Base-by-base conservation (phyloP, 2,113 vertebrate species). In the Sceloporus undulatus region DNA sequence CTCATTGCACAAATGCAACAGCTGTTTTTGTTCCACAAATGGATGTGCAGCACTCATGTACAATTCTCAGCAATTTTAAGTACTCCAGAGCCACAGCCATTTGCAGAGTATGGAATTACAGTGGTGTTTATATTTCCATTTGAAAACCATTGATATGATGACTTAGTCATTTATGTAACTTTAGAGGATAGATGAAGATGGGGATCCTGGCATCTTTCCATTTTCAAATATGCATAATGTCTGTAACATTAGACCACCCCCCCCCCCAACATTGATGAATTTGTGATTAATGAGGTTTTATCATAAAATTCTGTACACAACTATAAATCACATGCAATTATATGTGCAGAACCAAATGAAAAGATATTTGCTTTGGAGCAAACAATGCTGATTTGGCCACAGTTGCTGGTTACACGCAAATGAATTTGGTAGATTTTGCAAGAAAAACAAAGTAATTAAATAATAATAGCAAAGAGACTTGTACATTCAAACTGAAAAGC, bases 321-420 rank as follows among this genome's bases (percentile, higher is more conserved):
- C 88, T 95, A 92, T 96, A 96, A 97, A 96, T 96, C 95, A 96
- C 89, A 93, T 93, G 85, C 90, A 96, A 97, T 97, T 97, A 96
- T 94, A 94, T 94, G 90, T 91, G 90, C 87, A 95, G 91, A 95
- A 96, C 95, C 86, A 94, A 93, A 89, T 86, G 78, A 93, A 95
- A 96, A 96, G 95, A 93, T 96, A 95, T 97, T 97, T 97, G 86
- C 71, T 66, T 97, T 96, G 95, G 96, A 96, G 91, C 87, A 88
- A 88, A 87, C 88, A 92, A 29, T 90, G 93, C 95, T 94, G 94
- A 95, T 96, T 96, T 96, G 93, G 92, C 94, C 89, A 91, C 89
- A 87, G 94, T 91, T 94, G 83, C 88, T 89, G 93, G 94, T 93
- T 93, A 91, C 78, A 92, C 0, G 8, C 94, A 94, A 93, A 62